Evolutionary conservation across 1,140 invertebrate genomes (phyloP).

Genomic region (Sinonovacula constricta): DNA sequence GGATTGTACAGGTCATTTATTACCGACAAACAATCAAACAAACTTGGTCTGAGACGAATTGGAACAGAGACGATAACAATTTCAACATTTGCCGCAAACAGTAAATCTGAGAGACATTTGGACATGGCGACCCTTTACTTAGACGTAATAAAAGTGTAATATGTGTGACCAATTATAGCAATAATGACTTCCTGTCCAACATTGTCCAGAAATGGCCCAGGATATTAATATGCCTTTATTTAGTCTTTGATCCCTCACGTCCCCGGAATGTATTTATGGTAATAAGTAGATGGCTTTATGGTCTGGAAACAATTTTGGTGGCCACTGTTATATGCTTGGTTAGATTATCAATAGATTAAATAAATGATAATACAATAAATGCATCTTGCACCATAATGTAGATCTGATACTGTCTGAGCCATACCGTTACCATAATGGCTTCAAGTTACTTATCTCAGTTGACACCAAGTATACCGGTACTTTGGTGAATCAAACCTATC

Average conservation of each 20-base stretch:
- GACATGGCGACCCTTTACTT: constrained; percentile 12
- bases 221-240: no score
- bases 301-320: no score
- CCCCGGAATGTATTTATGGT: constrained; percentile 30
- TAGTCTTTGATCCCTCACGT: constrained; percentile 33
- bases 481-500: no score
- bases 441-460: no score
- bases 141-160: background rate
- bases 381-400: no score
- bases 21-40: constrained; percentile 32
- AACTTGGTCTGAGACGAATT: constrained; percentile 14
- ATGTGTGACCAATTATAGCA: constrained; percentile 1
- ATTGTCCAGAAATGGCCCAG: background rate
- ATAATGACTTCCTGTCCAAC: constrained; percentile 15
- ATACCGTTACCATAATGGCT: no score
- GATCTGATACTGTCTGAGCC: no score
- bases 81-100: constrained; percentile 22
- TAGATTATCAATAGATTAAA: no score
- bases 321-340: no score
- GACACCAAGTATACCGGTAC: no score
- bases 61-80: background rate
- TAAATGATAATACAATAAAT: no score
- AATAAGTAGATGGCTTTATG: background rate
- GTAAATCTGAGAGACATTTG: constrained; percentile 7
- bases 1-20: constrained; percentile 46